These are phyloP conservation scores for Psilopsiagon aymara DNA, from an alignment of 2,113 vertebrate species.

Conservation along the genomic window DNA sequence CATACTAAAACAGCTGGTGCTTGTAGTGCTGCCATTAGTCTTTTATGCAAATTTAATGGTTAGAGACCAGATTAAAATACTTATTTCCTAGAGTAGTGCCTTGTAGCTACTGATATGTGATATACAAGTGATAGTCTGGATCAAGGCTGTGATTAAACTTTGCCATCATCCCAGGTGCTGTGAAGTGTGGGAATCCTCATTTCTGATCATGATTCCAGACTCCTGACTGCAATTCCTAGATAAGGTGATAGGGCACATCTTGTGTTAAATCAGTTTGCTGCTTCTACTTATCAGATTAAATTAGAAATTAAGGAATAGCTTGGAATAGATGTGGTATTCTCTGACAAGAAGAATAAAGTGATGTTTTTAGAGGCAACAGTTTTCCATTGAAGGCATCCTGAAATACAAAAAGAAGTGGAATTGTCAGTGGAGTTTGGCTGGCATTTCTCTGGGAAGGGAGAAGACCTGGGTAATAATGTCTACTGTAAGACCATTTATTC, in stretches of 20 bases:
- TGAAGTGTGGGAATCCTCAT: not conserved
- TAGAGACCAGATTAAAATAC: not conserved
- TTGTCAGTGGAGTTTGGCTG: not conserved
- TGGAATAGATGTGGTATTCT: not conserved
- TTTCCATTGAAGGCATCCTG: not conserved
- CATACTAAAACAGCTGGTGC: not conserved
- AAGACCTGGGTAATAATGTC: not conserved
- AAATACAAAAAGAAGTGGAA: not conserved
- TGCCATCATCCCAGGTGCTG: not conserved
- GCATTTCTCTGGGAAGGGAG: not conserved
- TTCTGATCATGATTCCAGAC: not conserved
- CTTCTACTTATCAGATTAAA: not conserved
- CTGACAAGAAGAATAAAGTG: not conserved
- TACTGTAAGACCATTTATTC: not conserved
- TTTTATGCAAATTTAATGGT: not conserved
- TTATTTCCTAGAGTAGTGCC: not conserved
- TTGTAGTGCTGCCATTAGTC: not conserved
- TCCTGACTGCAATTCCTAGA: not conserved
- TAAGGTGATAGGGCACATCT: not conserved
- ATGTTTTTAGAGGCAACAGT: not conserved
- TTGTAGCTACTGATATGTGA: fast-evolving
- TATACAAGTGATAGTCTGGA: not conserved
- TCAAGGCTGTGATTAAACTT: not conserved
- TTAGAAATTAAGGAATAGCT: not conserved
- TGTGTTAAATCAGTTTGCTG: not conserved